phyloP scores from a whole-genome alignment of 2,797 vertebrate species.

The Corythornis leucogaster region DNA sequence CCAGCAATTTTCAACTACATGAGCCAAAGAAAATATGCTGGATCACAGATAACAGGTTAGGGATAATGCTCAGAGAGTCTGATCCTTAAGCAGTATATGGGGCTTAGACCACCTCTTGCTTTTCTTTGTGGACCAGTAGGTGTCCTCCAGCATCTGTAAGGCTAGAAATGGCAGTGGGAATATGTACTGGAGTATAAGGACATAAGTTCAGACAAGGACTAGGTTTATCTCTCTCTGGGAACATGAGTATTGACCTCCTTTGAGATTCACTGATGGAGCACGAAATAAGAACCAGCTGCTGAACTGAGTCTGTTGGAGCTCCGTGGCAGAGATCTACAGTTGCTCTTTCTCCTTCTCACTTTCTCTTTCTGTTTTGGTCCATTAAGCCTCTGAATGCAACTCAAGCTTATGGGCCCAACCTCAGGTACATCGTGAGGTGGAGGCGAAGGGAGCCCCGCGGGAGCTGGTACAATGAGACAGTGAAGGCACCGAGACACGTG shows the following conservation, averaged over 20 bases:
- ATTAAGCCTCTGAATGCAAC: constrained; percentile 84
- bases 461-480: constrained; percentile 88
- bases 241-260: not conserved
- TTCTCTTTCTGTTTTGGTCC: not conserved
- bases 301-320: not conserved
- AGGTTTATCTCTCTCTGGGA: not conserved
- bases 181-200: fast-evolving
- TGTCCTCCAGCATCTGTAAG: not conserved
- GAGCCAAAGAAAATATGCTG: not conserved
- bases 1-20: fast-evolving
- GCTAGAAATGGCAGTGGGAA: fast-evolving
- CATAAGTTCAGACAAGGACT: not conserved
- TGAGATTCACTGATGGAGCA: not conserved
- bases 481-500: constrained; percentile 78
- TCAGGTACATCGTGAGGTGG: constrained; percentile 90
- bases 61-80: fast-evolving
- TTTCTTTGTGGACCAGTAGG: not conserved
- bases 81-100: not conserved
- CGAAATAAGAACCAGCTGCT: not conserved
- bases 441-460: constrained; percentile 82
- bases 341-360: not conserved
- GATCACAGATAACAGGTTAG: not conserved
- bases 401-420: constrained; percentile 90
- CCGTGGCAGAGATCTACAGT: not conserved
- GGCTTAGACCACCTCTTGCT: not conserved